Evolutionary conservation across 2,113 vertebrate species (phyloP).

Genomic region (Crocuta crocuta): DNA sequence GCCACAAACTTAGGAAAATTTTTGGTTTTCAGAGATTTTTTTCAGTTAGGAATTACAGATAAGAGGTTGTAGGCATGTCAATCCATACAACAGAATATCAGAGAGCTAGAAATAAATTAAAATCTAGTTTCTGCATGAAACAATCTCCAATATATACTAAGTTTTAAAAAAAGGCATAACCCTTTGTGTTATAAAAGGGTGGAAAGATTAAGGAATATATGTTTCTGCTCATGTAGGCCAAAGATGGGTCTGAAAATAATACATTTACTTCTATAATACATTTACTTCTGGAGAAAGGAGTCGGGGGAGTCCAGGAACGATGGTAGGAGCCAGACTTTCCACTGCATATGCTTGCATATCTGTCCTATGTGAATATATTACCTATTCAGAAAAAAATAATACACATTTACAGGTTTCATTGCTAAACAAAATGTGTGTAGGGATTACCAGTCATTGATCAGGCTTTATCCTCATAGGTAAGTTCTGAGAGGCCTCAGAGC

Average conservation of each 20-base stretch:
- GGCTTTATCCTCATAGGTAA: not conserved
- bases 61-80: not conserved
- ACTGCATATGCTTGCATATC: not conserved
- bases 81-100: not conserved
- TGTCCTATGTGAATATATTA: not conserved
- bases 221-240: not conserved
- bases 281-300: not conserved
- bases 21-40: not conserved
- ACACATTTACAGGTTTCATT: not conserved
- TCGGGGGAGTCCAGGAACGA: not conserved
- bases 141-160: not conserved
- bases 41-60: not conserved
- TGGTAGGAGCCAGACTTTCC: not conserved
- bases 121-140: not conserved
- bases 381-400: not conserved
- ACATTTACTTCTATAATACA: not conserved
- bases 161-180: not conserved
- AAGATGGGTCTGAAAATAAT: not conserved
- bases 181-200: not conserved
- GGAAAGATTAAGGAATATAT: not conserved
- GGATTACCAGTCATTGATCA: not conserved
- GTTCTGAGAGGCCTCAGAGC: not conserved
- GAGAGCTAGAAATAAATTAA: not conserved
- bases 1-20: not conserved
- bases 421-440: not conserved